Base-by-base conservation (phyloP, 2,888 invertebrate genomes). In the Drosophila macrospina region DNA sequence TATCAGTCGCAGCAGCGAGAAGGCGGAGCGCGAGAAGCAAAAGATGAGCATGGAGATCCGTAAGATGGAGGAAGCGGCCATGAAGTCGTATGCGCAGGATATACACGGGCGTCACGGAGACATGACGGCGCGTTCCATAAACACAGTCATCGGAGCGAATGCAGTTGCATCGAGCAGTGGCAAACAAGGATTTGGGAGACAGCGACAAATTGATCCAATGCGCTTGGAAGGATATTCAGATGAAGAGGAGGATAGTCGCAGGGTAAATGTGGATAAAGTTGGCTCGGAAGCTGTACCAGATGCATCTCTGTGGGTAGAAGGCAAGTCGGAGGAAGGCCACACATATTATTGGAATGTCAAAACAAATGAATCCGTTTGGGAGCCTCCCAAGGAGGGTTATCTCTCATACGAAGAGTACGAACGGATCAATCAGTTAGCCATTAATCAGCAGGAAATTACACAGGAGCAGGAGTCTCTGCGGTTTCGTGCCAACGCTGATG, bases 41-140 rank as follows among this genome's bases (percentile, higher is more conserved):
- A 96, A 97, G 92, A 94, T 96, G 87, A 96, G 97, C 88, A 93
- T 93, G 76, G 96, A 97, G 66, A 94, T 98, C 76, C 95, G 95
- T 74, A 95, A 96, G 92, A 98, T 98, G 96, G 98, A 98, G 92
- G 94, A 95, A 89, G 97, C 97, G 13, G 98, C 98, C 0, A 93
- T 98, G 94, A 95, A 95, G 78, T 97, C 98, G 0, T 97, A 98
- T 88, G 93, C 96, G 69, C 96, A 95, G 91, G 98, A 98, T 92
- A 94, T 98, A 1, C 95, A 90, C 28, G 74, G 88, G 0, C 52
- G 39, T 5, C 84, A 88, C 5, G 88, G 90, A 0, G 92, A 92
- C 68, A 86, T 92, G 72, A 92, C 92, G 0, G 91, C 92, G 1
- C 85, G 88, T 2, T 88, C 88, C 7, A 85, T 92, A 2, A 88